These are phyloP conservation scores for Poeciliopsis presidionis DNA, from an alignment of 2,797 vertebrate genomes.

Conservation along the genomic window DNA sequence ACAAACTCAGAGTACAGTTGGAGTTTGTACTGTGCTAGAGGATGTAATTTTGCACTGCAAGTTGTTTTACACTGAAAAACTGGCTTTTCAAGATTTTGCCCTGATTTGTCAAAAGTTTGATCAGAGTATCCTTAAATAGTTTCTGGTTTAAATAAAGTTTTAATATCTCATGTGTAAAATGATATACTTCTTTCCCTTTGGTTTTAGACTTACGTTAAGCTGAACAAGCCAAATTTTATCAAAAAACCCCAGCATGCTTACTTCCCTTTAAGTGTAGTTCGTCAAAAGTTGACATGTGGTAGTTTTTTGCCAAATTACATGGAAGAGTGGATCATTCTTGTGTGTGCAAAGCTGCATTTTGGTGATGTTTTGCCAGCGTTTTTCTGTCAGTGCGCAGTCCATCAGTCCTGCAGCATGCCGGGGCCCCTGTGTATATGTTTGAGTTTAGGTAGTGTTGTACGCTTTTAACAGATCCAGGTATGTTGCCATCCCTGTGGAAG, in stretches of 20 bases:
- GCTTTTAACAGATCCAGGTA: constrained; percentile 67
- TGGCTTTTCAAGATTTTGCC: not conserved
- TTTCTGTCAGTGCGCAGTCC: constrained; percentile 40
- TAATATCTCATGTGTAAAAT: not conserved
- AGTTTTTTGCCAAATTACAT: constrained; percentile 16
- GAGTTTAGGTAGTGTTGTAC: constrained; percentile 50
- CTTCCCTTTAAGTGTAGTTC: not conserved
- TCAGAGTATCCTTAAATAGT: not conserved
- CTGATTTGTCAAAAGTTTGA: not conserved
- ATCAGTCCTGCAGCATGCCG: constrained; percentile 43
- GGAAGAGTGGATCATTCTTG: constrained; percentile 4
- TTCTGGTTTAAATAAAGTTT: not conserved
- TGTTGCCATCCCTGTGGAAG: constrained; percentile 66
- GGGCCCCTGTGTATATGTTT: constrained; percentile 43
- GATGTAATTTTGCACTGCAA: not conserved
- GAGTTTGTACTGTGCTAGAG: not conserved
- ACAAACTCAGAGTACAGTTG: not conserved
- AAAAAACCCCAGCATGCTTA: not conserved
- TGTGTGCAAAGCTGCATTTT: not conserved
- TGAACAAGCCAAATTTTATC: not conserved
- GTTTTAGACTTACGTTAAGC: not conserved
- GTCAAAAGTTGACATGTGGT: constrained; percentile 1
- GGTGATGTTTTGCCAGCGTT: constrained; percentile 17
- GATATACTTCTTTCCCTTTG: not conserved
- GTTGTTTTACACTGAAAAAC: not conserved